Conservation (phyloP, 1,140 invertebrate genomes). For the Ladona fulva region DNA sequence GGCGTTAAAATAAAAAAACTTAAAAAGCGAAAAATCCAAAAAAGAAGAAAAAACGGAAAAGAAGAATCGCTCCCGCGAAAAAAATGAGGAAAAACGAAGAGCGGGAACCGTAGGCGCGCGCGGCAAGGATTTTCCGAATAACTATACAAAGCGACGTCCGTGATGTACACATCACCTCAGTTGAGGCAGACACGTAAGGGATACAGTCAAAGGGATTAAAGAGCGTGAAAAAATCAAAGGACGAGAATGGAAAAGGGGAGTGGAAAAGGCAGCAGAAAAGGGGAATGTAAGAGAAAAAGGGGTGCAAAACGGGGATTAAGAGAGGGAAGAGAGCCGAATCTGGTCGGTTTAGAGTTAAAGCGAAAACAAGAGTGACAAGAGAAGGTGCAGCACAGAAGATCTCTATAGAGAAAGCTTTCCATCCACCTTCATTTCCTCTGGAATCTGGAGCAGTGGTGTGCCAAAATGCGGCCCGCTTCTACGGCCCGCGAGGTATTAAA, state of each 20-base stretch:
- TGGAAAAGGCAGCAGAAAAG: slow-evolving; percentile 25
- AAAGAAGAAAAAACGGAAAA: not conserved
- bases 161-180: not conserved
- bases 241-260: slow-evolving; percentile 35
- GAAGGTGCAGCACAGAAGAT: too few relatives aligned
- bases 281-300: slow-evolving; percentile 22
- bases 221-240: not conserved
- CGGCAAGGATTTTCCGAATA: not conserved
- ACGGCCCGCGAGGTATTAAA: too few relatives aligned
- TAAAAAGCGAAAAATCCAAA: not conserved
- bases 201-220: slow-evolving; percentile 12
- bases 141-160: not conserved
- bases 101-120: not conserved
- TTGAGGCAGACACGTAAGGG: not conserved
- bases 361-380: not conserved
- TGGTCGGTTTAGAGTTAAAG: not conserved
- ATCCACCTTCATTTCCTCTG: too few relatives aligned
- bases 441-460: too few relatives aligned
- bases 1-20: not conserved
- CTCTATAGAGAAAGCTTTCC: not conserved
- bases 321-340: not conserved
- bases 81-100: not conserved
- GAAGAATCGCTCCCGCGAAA: not conserved
- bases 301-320: slow-evolving; percentile 20
- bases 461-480: too few relatives aligned